Conservation (phyloP, 2,888 invertebrate species). For the Lacanobia wlatinum region DNA sequence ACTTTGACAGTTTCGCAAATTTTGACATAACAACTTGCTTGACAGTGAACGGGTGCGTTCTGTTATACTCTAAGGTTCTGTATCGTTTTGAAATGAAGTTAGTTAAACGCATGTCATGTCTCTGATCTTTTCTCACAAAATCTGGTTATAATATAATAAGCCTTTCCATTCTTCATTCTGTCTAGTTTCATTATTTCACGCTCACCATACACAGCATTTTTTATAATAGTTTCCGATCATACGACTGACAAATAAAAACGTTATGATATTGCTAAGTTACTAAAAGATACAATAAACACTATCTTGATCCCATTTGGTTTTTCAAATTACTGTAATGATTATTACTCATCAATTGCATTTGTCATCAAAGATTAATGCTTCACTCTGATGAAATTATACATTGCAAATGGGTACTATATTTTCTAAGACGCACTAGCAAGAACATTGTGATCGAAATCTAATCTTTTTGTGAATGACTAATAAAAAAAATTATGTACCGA, state of each 20-base stretch:
- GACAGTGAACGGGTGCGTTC: constrained; percentile 21
- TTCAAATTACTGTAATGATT: no score
- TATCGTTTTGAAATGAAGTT: not conserved
- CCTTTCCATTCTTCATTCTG: not conserved
- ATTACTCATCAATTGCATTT: no score
- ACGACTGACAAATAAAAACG: no score
- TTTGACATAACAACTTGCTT: not conserved
- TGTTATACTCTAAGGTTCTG: no score
- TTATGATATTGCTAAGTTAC: no score
- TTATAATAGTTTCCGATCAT: no score
- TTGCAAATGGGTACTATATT: not conserved
- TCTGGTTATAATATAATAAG: no score
- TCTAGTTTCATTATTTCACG: not conserved
- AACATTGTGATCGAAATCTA: not conserved
- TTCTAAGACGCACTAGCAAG: not conserved
- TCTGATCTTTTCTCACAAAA: not conserved
- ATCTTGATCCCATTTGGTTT: no score
- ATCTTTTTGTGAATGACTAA: not conserved
- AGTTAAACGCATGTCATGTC: not conserved
- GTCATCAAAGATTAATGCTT: not conserved
- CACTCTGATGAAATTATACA: not conserved
- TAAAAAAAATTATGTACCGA: not conserved
- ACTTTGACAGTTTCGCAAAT: not conserved
- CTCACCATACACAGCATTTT: no score
- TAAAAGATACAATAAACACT: no score